Conservation (phyloP, 2,797 vertebrate species). For the Ctenochaetus hawaiiensis region DNA sequence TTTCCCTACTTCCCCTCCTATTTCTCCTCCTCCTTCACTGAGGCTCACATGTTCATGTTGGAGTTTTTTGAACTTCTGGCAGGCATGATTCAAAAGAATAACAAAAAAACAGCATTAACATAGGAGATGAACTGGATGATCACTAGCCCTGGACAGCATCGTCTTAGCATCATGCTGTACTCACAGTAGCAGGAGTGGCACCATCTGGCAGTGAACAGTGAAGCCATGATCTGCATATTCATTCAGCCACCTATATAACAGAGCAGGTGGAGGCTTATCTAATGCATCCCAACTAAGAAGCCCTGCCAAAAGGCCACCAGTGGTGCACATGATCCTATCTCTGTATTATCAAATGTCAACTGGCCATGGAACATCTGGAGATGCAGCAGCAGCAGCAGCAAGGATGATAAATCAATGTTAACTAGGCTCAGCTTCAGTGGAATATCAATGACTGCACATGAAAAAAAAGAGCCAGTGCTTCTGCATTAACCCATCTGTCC, state of each 20-base stretch:
- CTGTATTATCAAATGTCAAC: constrained; percentile 74
- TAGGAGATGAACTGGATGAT: not conserved
- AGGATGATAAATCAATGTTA: constrained; percentile 68
- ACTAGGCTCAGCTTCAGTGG: constrained; percentile 39
- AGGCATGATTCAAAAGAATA: not conserved
- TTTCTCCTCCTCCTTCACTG: not conserved
- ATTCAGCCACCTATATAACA: constrained; percentile 50
- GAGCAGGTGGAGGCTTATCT: constrained; percentile 71
- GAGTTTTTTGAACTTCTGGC: not conserved
- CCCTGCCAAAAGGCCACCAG: constrained; percentile 34
- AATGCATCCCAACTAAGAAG: constrained; percentile 67
- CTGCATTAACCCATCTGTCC: constrained; percentile 48
- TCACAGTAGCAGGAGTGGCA: constrained; percentile 50
- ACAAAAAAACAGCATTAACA: constrained; percentile 5
- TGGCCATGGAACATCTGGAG: constrained; percentile 56
- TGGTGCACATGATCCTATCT: constrained; percentile 58
- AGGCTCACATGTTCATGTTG: constrained; percentile 15
- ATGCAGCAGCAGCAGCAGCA: constrained; percentile 25
- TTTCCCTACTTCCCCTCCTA: not conserved
- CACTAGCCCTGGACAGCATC: constrained; percentile 5
- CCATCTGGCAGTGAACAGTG: constrained; percentile 64
- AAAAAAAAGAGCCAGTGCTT: constrained; percentile 41
- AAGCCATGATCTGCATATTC: constrained; percentile 69
- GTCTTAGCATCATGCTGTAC: constrained; percentile 23
- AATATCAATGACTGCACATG: constrained; percentile 56